Evolutionary conservation across 1,140 invertebrate genomes (phyloP), one percentile per base, ranked within the genome.

Genomic region (Patella vulgata): DNA sequence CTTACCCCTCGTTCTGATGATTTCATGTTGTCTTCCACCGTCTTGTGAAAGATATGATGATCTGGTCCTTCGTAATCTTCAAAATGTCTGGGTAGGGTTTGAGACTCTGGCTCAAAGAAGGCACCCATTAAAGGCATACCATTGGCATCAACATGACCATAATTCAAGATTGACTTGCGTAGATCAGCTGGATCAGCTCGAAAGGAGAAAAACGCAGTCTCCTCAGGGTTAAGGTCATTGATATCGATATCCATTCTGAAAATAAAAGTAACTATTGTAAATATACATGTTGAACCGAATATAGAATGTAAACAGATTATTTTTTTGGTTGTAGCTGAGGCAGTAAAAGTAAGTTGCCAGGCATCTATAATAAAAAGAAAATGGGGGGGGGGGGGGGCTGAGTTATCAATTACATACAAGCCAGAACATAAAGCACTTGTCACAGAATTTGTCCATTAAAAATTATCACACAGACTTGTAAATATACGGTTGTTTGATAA

Each of bases 41-140:
- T 75, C 50, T 81, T 81, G 59, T 81, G 78, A 31, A 79, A 64
- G 4, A 79, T 46, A 66, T 82, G 77, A 48, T 82, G 78, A 9
- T 82, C 77, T 11, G 75, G 73, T 63, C 80, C 78, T n/a, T 77
- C 72, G 57, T 82, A 82, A n/a, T 82, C 80, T 59, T 82, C 80
- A 61, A 80, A 70, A 51, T 76, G 75, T 33, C 66, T 66, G 14
- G 80, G 78, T 47, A 82, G 52, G 59, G 74, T 77, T 8, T 73
- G 68, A 6, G 80, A 73, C 11, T 68, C 70, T 21, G 71, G 66
- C n/a, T 72, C 67, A 40, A 72, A 68, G 61, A 82, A 82, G 9
- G 73, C 73, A n/a, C 67, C 63, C 11, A 62, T 54, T 1, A 70
- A 42, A 3, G 69, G 66, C 28, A 73, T 54, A 9, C 66, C 72